Conservation (phyloP, 92 coral and sea anemone species). For the Epizoanthus ramosus region DNA sequence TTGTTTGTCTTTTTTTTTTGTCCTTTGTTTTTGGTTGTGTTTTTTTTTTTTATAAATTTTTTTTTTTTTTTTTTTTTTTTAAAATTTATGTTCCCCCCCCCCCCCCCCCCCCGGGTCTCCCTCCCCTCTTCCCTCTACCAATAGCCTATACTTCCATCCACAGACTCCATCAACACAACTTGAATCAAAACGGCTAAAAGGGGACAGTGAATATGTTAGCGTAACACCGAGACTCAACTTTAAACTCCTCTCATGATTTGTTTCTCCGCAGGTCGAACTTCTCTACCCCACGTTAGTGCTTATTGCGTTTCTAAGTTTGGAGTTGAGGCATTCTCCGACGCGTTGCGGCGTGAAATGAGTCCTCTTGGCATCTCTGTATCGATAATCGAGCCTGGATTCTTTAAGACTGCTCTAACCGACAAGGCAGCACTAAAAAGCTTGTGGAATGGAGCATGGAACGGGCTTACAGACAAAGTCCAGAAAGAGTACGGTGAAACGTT, state of each 20-base stretch:
- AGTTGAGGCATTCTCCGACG: conserved; percentile 96
- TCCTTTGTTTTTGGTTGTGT: too few species aligned
- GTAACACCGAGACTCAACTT: too few species aligned
- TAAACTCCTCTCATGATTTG: not conserved
- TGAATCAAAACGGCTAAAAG: too few species aligned
- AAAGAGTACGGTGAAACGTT: conserved; percentile 86
- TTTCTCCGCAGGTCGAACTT: conserved; percentile 68
- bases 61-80: too few species aligned
- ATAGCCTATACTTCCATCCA: too few species aligned
- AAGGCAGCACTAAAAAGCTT: conserved; percentile 47
- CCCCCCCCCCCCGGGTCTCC: too few species aligned
- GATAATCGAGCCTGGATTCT: conserved; percentile 94
- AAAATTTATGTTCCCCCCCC: too few species aligned
- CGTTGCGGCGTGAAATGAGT: conserved; percentile 84
- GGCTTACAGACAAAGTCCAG: conserved; percentile 56
- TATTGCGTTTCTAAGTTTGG: conserved; percentile 85
- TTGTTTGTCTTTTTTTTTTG: too few species aligned
- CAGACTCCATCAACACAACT: too few species aligned
- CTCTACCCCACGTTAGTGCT: conserved; percentile 74
- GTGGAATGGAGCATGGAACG: conserved; percentile 74
- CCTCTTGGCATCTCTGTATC: conserved; percentile 67
- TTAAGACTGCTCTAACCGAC: conserved; percentile 73
- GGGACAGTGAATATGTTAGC: too few species aligned
- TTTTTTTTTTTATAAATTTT: too few species aligned
- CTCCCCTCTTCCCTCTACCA: too few species aligned